Evolutionary conservation across 2,113 vertebrate genomes (phyloP).

Genomic region (Emydura subglobosa): DNA sequence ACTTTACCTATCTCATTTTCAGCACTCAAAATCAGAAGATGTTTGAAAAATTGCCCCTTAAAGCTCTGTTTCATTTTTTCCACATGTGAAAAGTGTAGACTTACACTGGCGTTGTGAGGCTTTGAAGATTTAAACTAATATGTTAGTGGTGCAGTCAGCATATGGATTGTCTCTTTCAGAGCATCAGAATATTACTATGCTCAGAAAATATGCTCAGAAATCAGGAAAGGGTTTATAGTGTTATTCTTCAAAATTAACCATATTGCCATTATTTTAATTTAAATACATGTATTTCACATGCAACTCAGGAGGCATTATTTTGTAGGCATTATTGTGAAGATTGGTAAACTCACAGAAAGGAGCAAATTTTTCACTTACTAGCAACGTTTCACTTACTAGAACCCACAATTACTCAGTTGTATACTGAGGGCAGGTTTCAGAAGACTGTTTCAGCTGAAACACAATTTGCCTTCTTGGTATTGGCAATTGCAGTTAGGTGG

Average conservation of each 20-base stretch:
- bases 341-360: constrained; percentile 58
- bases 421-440: neutral
- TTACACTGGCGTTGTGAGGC: neutral
- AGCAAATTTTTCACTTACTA: constrained; percentile 28
- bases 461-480: neutral
- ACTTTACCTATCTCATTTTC: neutral
- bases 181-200: neutral
- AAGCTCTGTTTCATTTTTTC: neutral
- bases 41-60: constrained; percentile 10
- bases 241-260: constrained; percentile 45
- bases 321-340: constrained; percentile 53
- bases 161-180: neutral
- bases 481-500: neutral
- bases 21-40: neutral
- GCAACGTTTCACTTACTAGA: constrained; percentile 49
- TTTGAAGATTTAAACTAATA: constrained; percentile 17
- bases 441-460: neutral
- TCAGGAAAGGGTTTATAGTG: neutral
- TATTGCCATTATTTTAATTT: neutral
- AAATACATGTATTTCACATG: constrained; percentile 71
- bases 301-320: constrained; percentile 27
- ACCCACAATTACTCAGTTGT: constrained; percentile 36
- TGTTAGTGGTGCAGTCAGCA: neutral
- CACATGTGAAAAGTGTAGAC: neutral
- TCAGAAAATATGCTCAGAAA: constrained; percentile 35